Evolutionary conservation across 2,888 invertebrate species (phyloP).

Genomic region (Perizoma flavofasciatum): DNA sequence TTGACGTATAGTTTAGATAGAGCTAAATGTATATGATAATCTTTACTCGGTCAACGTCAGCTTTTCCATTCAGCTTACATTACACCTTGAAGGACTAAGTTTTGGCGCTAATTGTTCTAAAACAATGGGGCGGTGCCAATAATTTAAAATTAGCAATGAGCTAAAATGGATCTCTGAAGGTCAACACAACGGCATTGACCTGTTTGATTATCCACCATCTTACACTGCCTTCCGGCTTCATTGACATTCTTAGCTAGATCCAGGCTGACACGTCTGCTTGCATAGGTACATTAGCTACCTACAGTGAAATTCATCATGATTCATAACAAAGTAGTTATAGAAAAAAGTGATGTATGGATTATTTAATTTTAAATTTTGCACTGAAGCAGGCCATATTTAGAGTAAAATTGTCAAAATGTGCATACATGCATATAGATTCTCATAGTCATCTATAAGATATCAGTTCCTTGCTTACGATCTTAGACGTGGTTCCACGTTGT

Average conservation of each 20-base stretch:
- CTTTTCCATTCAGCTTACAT: constrained; percentile 17
- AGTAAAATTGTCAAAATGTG: constrained; percentile 6
- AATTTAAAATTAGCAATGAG: constrained; percentile 43
- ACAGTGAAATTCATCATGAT: too few species aligned
- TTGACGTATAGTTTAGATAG: too few species aligned
- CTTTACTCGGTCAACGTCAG: constrained; percentile 37
- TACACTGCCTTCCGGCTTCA: constrained; percentile 43
- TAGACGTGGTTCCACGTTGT: constrained; percentile 9
- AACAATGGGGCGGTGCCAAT: constrained; percentile 52
- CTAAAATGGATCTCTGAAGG: constrained; percentile 30
- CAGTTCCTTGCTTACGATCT: constrained; percentile 4
- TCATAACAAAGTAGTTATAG: too few species aligned
- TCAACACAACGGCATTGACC: constrained; percentile 49
- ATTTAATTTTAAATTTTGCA: too few species aligned
- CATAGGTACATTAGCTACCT: too few species aligned
- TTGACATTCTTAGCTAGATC: constrained; percentile 35
- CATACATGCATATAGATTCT: constrained; percentile 1
- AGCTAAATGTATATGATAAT: neutral
- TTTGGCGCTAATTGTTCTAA: constrained; percentile 44
- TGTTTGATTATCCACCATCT: constrained; percentile 36
- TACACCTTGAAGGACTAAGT: constrained; percentile 4
- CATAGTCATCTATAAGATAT: neutral
- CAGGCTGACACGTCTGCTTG: constrained; percentile 2
- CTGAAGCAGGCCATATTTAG: neutral
- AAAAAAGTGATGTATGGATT: too few species aligned